Conservation (phyloP, 2,797 vertebrate genomes). For the Lacerta bilineata region DNA sequence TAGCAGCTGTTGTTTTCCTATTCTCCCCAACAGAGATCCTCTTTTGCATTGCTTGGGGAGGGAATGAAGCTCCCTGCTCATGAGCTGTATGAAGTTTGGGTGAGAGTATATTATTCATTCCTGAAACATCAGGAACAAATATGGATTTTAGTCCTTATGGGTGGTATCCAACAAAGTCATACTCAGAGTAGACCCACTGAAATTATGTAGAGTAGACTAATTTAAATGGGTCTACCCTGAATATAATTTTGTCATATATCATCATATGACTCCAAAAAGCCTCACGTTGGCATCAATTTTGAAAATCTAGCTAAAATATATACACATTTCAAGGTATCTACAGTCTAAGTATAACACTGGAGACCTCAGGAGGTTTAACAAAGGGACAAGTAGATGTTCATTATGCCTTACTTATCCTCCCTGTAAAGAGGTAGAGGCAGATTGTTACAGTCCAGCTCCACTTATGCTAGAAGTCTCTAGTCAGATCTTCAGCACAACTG, state of each 20-base stretch:
- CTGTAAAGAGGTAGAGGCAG: neutral
- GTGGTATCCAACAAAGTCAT: too few species aligned
- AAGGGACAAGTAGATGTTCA: neutral
- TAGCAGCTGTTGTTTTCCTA: neutral
- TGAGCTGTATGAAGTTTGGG: neutral
- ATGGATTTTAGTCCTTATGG: too few species aligned
- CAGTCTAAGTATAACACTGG: neutral
- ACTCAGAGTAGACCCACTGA: too few species aligned
- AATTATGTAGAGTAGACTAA: too few species aligned
- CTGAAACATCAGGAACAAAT: neutral
- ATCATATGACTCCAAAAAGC: neutral
- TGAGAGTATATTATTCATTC: neutral
- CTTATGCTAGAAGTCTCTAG: neutral
- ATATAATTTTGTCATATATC: too few species aligned
- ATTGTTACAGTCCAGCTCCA: slow-evolving; percentile 5
- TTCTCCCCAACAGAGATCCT: neutral
- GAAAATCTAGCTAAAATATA: neutral
- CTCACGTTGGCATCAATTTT: neutral
- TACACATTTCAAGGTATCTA: neutral
- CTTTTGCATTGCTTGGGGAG: neutral
- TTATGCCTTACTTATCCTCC: neutral
- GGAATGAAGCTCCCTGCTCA: neutral
- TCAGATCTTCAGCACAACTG: slow-evolving; percentile 18
- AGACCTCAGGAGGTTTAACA: neutral
- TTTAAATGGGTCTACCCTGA: too few species aligned